Conservation (phyloP, 1,140 invertebrate species). For the Drosophila jambulina region DNA sequence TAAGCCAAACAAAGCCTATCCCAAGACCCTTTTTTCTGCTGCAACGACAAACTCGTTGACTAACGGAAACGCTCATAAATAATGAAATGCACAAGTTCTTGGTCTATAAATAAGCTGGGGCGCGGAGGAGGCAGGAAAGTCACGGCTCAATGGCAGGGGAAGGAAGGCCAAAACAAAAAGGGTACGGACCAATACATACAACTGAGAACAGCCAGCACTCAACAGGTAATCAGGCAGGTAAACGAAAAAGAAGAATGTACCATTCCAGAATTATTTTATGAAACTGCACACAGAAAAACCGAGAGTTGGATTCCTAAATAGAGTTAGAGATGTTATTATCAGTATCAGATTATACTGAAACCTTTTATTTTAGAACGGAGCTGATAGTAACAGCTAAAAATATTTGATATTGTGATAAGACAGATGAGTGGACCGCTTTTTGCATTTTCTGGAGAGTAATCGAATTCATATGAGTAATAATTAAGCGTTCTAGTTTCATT, state of each 20-base stretch:
- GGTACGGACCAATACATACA: slow-evolving; percentile 19
- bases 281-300: slow-evolving; percentile 13
- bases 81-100: slow-evolving; percentile 63
- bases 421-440: not conserved
- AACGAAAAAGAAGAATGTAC: slow-evolving; percentile 2
- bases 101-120: slow-evolving; percentile 55
- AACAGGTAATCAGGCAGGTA: slow-evolving; percentile 52
- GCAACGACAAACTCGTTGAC: slow-evolving; percentile 46
- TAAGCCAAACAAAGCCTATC: slow-evolving; percentile 37
- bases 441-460: not conserved
- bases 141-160: slow-evolving; percentile 55
- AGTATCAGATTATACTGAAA: too few species aligned
- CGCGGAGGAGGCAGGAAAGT: slow-evolving; percentile 22
- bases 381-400: not conserved
- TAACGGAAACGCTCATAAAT: slow-evolving; percentile 75
- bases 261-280: not conserved
- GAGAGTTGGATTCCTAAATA: not conserved
- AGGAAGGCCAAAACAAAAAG: slow-evolving; percentile 41
- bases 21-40: slow-evolving; percentile 32
- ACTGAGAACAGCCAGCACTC: slow-evolving; percentile 4
- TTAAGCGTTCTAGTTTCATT: slow-evolving; percentile 8
- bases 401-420: not conserved
- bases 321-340: not conserved
- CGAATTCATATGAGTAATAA: slow-evolving; percentile 1
- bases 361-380: not conserved